Evolutionary conservation across 2,113 vertebrate species (phyloP).

Genomic region (Lepus timidus): DNA sequence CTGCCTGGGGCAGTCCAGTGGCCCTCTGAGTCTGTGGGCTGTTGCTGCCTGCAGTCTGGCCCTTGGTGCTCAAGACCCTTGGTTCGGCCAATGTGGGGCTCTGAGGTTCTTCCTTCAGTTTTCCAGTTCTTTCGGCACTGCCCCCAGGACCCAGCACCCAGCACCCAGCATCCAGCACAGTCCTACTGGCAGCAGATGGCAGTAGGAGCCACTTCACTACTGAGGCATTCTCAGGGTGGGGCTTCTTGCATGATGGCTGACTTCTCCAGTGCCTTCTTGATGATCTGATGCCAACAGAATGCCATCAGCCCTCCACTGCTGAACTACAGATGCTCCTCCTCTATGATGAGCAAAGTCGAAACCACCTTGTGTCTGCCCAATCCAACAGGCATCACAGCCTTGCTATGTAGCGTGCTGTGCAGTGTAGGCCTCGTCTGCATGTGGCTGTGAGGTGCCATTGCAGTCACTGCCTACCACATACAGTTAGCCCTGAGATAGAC

Average conservation of each 20-base stretch:
- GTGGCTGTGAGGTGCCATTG: too few relatives aligned
- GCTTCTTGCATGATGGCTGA: slow-evolving; percentile 90
- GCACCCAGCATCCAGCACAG: too few relatives aligned
- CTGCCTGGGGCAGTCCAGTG: too few relatives aligned
- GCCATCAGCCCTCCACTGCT: slow-evolving; percentile 84
- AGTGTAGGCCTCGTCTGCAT: not conserved
- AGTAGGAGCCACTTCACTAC: not conserved
- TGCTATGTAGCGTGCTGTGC: not conserved
- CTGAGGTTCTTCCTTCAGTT: too few relatives aligned
- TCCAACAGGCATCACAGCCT: not conserved
- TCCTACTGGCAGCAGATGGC: too few relatives aligned
- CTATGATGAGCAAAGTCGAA: not conserved
- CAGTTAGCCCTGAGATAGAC: too few relatives aligned
- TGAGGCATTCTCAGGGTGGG: slow-evolving; percentile 79
- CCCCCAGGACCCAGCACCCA: too few relatives aligned
- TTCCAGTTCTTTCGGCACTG: not conserved
- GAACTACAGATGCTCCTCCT: slow-evolving; percentile 65
- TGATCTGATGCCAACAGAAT: slow-evolving; percentile 85
- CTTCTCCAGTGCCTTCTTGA: slow-evolving; percentile 87
- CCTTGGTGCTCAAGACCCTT: not conserved
- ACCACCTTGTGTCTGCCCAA: not conserved
- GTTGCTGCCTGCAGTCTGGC: too few relatives aligned
- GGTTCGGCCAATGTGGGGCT: not conserved
- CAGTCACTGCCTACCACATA: too few relatives aligned
- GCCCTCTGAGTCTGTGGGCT: too few relatives aligned